phyloP scores from a whole-genome alignment of 2,113 vertebrate species.

The Carollia perspicillata region DNA sequence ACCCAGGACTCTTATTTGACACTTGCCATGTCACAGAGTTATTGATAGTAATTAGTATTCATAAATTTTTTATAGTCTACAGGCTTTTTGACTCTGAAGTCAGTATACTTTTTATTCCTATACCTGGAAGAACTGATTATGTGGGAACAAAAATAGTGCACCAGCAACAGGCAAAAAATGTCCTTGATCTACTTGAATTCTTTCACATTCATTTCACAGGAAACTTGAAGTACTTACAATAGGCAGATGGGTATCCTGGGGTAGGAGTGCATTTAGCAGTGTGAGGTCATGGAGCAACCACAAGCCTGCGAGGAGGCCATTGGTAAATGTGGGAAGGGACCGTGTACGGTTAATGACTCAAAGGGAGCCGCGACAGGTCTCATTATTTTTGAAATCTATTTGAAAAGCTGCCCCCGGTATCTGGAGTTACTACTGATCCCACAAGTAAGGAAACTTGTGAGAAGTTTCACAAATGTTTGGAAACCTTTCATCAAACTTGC shows the following conservation, averaged over 20 bases:
- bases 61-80: not conserved
- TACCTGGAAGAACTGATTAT: not conserved
- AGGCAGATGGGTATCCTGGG: not conserved
- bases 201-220: not conserved
- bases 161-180: not conserved
- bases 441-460: slow-evolving; percentile 34
- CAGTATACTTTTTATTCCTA: not conserved
- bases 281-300: not conserved
- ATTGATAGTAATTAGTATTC: not conserved
- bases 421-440: slow-evolving; percentile 34
- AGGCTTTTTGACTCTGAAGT: not conserved
- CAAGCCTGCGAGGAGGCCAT: not conserved
- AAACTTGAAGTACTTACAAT: not conserved
- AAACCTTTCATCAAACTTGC: slow-evolving; percentile 15
- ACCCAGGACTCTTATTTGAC: not conserved
- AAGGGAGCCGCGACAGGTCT: not conserved
- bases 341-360: not conserved
- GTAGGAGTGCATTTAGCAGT: not conserved
- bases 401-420: slow-evolving; percentile 44
- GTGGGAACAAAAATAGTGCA: not conserved
- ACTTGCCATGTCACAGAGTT: not conserved
- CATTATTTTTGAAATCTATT: slow-evolving; percentile 47
- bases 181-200: not conserved
- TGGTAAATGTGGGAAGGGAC: not conserved
- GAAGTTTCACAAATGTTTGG: slow-evolving; percentile 55